A percentile compares a stretch with the other conserved stretches of the same genome.
phyloP scores from a whole-genome alignment of 1,140 invertebrate genomes.

The Aphelenchoides fujianensis region DNA sequence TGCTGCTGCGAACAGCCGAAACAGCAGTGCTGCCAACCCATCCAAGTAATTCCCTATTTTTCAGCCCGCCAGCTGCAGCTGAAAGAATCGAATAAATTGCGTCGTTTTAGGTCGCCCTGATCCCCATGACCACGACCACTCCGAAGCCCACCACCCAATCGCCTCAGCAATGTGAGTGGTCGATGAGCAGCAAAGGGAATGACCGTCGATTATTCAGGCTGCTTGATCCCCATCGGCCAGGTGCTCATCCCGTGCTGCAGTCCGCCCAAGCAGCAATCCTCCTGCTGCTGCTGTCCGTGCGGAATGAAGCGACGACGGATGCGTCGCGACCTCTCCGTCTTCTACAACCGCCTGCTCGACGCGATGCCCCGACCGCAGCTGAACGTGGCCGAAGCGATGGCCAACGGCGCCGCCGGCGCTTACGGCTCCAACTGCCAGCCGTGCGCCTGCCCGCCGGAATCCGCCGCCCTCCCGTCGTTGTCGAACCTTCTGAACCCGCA shows the following conservation, averaged over 20 bases:
- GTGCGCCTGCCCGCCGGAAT: not conserved
- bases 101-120: constrained; percentile 1
- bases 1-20: too few species aligned
- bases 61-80: too few species aligned
- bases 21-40: not conserved
- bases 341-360: not conserved
- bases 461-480: not conserved
- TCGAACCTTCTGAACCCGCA: not conserved
- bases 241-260: constrained; percentile 19
- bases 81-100: not conserved
- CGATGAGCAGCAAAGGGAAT: not conserved
- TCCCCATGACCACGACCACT: constrained; percentile 17
- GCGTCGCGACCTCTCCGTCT: not conserved
- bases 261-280: constrained; percentile 3
- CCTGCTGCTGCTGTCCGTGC: constrained; percentile 23
- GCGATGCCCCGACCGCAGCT: not conserved
- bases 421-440: not conserved
- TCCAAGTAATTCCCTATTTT: too few species aligned
- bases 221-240: constrained; percentile 24
- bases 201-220: constrained; percentile 11
- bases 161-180: constrained; percentile 18
- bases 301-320: not conserved
- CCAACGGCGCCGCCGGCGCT: not conserved
- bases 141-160: not conserved
- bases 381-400: too few species aligned